phyloP scores from a whole-genome alignment of 2,888 invertebrate species.

The Drosophila paracracens region DNA sequence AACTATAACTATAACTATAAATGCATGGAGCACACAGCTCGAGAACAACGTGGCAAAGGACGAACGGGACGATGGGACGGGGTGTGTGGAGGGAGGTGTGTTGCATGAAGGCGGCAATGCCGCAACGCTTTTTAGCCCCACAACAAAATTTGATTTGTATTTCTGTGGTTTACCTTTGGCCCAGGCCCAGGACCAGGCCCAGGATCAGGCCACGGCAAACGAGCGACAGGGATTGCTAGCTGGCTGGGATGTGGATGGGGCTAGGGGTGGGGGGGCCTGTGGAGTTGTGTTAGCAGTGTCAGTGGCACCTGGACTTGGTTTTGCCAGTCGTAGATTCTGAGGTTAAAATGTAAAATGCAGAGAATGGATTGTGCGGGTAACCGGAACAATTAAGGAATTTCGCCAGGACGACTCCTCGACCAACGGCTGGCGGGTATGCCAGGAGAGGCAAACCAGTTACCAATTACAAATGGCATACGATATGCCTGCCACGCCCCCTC shows the following conservation, averaged over 20 bases:
- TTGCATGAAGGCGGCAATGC: slow-evolving; percentile 33
- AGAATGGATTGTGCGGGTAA: slow-evolving; percentile 85
- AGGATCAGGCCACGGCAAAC: slow-evolving; percentile 34
- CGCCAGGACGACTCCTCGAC: slow-evolving; percentile 48
- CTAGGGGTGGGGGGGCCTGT: background rate
- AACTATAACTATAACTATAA: background rate
- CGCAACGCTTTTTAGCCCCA: slow-evolving; percentile 79
- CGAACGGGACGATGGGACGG: background rate
- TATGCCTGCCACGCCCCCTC: slow-evolving; percentile 12
- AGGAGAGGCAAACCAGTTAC: slow-evolving; percentile 43
- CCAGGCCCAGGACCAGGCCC: slow-evolving; percentile 54
- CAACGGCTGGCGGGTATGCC: slow-evolving; percentile 19
- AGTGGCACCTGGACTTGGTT: slow-evolving; percentile 78
- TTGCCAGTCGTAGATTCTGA: slow-evolving; percentile 73
- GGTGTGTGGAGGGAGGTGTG: background rate
- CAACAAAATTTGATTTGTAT: slow-evolving; percentile 84
- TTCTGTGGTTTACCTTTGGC: slow-evolving; percentile 83
- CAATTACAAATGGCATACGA: slow-evolving; percentile 72
- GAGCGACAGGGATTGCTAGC: slow-evolving; percentile 21
- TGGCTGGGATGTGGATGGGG: background rate
- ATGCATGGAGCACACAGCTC: background rate
- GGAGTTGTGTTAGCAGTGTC: slow-evolving; percentile 65
- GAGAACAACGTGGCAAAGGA: background rate
- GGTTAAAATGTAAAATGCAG: slow-evolving; percentile 82
- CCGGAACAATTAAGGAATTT: slow-evolving; percentile 85